Base-by-base conservation (phyloP, 2,888 invertebrate species). In the Agrochola circellaris region DNA sequence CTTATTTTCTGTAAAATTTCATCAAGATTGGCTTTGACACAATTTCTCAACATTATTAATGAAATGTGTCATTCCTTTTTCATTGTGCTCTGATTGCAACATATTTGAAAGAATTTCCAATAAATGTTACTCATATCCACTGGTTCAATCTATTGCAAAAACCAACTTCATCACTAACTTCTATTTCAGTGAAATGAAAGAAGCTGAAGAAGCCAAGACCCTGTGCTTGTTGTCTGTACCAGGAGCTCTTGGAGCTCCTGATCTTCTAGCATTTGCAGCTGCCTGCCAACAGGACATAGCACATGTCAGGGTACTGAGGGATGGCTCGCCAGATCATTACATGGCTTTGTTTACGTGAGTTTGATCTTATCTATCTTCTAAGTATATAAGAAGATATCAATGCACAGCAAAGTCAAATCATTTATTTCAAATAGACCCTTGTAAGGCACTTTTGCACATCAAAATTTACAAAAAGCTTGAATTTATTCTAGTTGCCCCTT, bases 261-360 rank as follows among this genome's bases (percentile, higher is more conserved):
- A 99, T 95, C 97, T 99, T 69, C 96, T 99, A 54, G 98, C 98
- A 34, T 99, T 99, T 93, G 98, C 99, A 51, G 99, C 99, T 0
- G 99, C 99, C 13, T 99, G 99, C 90, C 98, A 99, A 92, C 97
- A 98, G 68, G 98, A 98, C 91, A 98, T 99, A 58, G 98, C 98
- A 79, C 98, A 99, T 92, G 98, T 99, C 87, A 97, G 99, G 84
- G 99, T 99, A 69, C 97, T 99, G 67, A 97, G 99, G 38, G 98
- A 98, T 93, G 99, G 99, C 74, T 97, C 98, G 34, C 99, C 99
- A 0, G 99, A 99, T 95, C 99, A 99, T 93, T 99, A 99, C 92
- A 99, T 99, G 99, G 99, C 99, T 64, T 96, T 99, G 42, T 96
- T 99, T 58, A 99, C 99, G 97, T 99, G 93, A 97, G 97, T 95